These are phyloP conservation scores for Scaptomyza tumidula DNA, from an alignment of 2,888 invertebrate species.

Conservation along the genomic window DNA sequence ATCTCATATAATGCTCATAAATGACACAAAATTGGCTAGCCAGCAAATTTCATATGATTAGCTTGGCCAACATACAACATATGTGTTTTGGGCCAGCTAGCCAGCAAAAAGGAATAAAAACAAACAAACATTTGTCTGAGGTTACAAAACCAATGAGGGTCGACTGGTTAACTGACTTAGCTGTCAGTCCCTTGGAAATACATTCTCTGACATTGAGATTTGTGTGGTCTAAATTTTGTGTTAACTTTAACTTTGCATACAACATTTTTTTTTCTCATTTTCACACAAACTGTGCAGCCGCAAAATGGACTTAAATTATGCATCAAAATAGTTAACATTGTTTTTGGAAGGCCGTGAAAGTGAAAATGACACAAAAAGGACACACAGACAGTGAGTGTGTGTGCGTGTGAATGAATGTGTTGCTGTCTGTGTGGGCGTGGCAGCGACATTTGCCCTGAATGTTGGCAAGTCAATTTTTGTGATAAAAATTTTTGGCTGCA, in stretches of 20 bases:
- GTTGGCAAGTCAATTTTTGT: conserved; percentile 66
- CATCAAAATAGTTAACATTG: conserved; percentile 58
- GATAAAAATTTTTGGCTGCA: conserved; percentile 62
- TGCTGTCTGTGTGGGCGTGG: conserved; percentile 37
- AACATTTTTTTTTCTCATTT: conserved; percentile 17
- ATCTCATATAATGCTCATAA: conserved; percentile 66
- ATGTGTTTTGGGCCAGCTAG: conserved; percentile 29
- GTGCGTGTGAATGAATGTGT: background rate
- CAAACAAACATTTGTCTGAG: conserved; percentile 47
- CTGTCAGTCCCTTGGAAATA: background rate
- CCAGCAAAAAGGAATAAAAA: conserved; percentile 7
- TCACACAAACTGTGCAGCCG: conserved; percentile 5
- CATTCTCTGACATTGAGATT: conserved; percentile 13
- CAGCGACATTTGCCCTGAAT: conserved; percentile 47
- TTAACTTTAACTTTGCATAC: conserved; percentile 56
- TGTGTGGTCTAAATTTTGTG: conserved; percentile 35
- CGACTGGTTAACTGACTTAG: conserved; percentile 31
- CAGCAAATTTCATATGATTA: conserved; percentile 48
- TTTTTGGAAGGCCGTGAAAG: conserved; percentile 54
- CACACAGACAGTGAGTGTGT: conserved; percentile 7
- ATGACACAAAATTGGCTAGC: conserved; percentile 54
- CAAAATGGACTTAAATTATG: conserved; percentile 61
- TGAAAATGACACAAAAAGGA: conserved; percentile 49
- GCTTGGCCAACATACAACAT: conserved; percentile 42
- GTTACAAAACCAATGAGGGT: conserved; percentile 62